phyloP scores from a whole-genome alignment of 2,797 vertebrate genomes.

The Galago senegalensis region DNA sequence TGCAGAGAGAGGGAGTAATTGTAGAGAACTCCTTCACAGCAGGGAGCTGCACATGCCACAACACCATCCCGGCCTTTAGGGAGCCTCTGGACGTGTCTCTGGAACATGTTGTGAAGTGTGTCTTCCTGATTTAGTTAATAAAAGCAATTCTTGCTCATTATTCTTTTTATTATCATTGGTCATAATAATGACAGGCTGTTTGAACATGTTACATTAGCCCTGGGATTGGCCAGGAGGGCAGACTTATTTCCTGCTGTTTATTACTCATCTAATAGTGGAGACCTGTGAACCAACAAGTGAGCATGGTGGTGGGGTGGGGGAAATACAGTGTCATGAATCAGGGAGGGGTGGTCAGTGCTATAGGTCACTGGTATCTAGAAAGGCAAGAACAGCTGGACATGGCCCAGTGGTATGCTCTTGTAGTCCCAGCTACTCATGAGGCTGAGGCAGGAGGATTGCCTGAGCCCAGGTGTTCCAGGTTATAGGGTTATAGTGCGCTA shows the following conservation, averaged over 20 bases:
- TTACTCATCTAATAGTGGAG: constrained; percentile 72
- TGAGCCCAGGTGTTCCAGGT: neutral
- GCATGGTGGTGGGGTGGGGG: neutral
- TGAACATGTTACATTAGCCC: constrained; percentile 74
- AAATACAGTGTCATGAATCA: neutral
- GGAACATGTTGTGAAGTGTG: constrained; percentile 67
- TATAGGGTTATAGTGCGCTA: neutral
- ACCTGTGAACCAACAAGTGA: neutral
- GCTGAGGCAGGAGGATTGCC: neutral
- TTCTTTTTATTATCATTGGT: constrained; percentile 77
- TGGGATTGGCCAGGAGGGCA: constrained; percentile 45
- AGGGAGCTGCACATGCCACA: neutral
- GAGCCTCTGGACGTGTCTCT: neutral
- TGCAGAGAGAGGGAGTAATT: constrained; percentile 66
- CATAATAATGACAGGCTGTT: constrained; percentile 77
- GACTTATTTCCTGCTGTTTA: neutral
- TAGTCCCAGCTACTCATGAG: neutral
- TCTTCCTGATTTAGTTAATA: constrained; percentile 81
- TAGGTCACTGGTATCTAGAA: neutral
- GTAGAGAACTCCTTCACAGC: constrained; percentile 31
- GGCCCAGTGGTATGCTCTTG: neutral
- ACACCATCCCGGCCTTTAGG: constrained; percentile 13
- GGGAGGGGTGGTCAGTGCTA: too few species aligned
- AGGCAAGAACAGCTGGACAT: neutral
- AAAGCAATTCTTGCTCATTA: constrained; percentile 82